phyloP scores from a whole-genome alignment of 2,797 vertebrate species.

The Leucoraja ocellata region DNA sequence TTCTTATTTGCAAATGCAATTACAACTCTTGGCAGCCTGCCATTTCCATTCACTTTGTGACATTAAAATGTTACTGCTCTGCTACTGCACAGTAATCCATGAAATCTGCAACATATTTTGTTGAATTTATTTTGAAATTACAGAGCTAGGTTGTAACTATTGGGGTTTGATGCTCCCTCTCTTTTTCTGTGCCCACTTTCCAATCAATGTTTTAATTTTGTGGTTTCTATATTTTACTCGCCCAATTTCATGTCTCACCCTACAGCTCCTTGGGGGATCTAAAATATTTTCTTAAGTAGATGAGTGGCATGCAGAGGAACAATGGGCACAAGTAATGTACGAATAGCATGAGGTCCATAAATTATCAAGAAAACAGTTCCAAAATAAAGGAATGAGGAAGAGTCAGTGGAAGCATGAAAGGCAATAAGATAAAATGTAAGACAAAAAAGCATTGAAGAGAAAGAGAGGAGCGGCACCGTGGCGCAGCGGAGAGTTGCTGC shows the following conservation, averaged over 20 bases:
- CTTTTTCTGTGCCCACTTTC: not conserved
- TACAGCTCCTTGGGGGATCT: not conserved
- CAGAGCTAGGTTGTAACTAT: not conserved
- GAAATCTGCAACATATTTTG: not conserved
- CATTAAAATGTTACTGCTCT: not conserved
- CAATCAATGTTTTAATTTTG: not conserved
- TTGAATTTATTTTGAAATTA: not conserved
- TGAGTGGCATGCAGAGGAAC: not conserved
- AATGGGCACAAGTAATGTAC: not conserved
- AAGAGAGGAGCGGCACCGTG: too few relatives aligned
- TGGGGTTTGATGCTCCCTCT: not conserved
- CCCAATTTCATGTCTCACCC: not conserved
- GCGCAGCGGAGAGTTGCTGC: too few relatives aligned
- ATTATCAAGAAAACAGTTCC: not conserved
- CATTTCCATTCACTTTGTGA: not conserved
- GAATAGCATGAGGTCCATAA: not conserved
- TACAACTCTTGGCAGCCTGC: not conserved
- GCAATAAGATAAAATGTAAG: not conserved
- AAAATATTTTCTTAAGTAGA: not conserved
- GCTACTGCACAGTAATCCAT: not conserved
- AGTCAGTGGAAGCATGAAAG: not conserved
- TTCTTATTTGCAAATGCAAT: not conserved
- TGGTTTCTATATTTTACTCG: not conserved
- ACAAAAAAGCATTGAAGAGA: not conserved
- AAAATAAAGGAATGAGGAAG: not conserved